Conservation (phyloP, 1,140 invertebrate species). For the Monochamus saltuarius region DNA sequence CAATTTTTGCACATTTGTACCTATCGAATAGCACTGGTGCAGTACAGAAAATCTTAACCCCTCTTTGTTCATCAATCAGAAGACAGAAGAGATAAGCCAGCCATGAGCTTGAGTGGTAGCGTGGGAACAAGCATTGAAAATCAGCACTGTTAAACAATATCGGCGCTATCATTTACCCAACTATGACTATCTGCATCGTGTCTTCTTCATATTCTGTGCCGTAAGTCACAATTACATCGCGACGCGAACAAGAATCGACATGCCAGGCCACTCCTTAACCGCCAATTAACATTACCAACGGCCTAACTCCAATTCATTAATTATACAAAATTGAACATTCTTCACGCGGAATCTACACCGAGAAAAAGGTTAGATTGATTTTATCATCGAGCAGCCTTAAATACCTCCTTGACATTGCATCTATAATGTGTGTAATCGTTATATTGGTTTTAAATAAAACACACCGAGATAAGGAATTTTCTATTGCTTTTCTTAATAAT, state of each 20-base stretch:
- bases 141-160: constrained; percentile 14
- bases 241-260: constrained; percentile 28
- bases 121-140: constrained; percentile 29
- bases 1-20: too few species aligned
- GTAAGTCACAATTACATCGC: constrained; percentile 33
- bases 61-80: neutral
- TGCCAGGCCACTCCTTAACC: constrained; percentile 24
- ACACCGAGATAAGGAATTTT: too few species aligned
- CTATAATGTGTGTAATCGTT: too few species aligned
- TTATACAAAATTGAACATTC: constrained; percentile 27
- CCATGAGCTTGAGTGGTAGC: neutral
- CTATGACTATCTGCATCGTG: constrained; percentile 29
- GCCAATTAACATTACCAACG: constrained; percentile 32
- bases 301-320: constrained; percentile 29
- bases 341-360: constrained; percentile 13
- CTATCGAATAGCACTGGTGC: too few species aligned
- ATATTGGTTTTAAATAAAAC: too few species aligned
- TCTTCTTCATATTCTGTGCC: constrained; percentile 32
- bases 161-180: constrained; percentile 22
- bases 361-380: neutral
- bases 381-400: too few species aligned
- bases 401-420: too few species aligned
- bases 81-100: neutral
- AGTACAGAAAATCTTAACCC: too few species aligned
- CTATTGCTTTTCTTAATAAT: too few species aligned